Evolutionary conservation across 2,888 invertebrate genomes (phyloP).

Genomic region (Dyspetes luteomarginatus): DNA sequence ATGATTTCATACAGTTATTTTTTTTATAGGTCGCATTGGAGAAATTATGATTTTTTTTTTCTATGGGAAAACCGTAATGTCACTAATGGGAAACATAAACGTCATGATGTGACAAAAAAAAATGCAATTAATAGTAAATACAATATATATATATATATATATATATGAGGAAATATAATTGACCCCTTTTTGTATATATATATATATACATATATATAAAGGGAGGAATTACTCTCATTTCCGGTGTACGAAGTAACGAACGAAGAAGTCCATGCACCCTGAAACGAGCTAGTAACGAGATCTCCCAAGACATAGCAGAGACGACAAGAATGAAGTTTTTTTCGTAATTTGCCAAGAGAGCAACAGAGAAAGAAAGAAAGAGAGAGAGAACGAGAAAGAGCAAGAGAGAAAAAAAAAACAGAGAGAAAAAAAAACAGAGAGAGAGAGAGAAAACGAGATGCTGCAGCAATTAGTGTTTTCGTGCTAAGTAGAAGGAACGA

Average conservation of each 20-base stretch:
- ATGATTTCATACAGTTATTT: too few relatives aligned
- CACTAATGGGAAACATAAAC: too few relatives aligned
- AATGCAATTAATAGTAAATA: too few relatives aligned
- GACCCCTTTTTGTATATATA: too few relatives aligned
- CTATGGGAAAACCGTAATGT: too few relatives aligned
- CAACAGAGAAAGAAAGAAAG: background rate
- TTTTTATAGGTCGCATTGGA: too few relatives aligned
- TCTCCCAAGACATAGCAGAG: background rate
- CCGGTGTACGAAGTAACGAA: background rate
- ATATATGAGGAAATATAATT: too few relatives aligned
- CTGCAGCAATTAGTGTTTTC: slow-evolving; percentile 57
- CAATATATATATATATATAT: too few relatives aligned
- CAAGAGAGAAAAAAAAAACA: background rate
- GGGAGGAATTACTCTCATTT: background rate
- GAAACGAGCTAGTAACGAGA: background rate
- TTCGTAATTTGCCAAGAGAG: background rate
- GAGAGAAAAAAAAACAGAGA: background rate
- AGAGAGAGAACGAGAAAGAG: background rate
- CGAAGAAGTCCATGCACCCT: background rate
- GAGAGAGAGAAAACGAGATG: background rate
- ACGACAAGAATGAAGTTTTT: slow-evolving; percentile 1
- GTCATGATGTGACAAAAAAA: too few relatives aligned
- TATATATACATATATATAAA: background rate
- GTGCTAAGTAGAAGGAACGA: slow-evolving; percentile 39
- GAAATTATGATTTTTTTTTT: too few relatives aligned